These are phyloP conservation scores for Montipora capricornis DNA, from an alignment of 64 coral and sea anemone genomes.

Conservation along the genomic window DNA sequence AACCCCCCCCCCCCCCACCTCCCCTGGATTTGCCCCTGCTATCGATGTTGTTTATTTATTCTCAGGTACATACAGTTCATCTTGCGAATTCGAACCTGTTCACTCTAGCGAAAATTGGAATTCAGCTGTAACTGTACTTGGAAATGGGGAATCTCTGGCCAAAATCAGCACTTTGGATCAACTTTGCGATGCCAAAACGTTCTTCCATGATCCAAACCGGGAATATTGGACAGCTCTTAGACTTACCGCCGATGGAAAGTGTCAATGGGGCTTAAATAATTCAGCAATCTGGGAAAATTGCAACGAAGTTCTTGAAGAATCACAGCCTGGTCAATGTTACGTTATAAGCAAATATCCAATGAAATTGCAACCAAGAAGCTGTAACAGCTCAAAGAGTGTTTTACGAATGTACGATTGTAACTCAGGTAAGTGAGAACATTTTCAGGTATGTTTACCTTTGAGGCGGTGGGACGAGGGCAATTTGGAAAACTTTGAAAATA, in stretches of 20 bases:
- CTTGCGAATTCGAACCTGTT: no score
- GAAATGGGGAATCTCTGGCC: no score
- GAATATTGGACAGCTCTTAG: conserved; percentile 20
- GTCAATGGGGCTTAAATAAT: neutral
- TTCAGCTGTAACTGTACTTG: no score
- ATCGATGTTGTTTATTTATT: no score
- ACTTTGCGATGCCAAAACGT: neutral
- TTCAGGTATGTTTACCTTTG: no score
- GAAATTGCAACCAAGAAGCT: neutral
- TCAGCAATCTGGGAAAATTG: neutral
- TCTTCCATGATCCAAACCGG: accelerated
- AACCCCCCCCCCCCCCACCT: no score
- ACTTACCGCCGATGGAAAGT: neutral
- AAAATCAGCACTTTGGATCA: neutral
- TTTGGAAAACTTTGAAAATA: no score
- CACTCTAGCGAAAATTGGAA: accelerated
- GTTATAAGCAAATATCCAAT: conserved; percentile 6
- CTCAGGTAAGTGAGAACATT: no score
- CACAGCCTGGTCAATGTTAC: neutral
- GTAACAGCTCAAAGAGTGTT: neutral
- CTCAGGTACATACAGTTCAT: no score
- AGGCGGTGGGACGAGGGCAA: no score
- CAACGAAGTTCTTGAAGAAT: neutral
- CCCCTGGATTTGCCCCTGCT: no score
- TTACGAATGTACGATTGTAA: no score